Percentiles rank a stretch among this genome's conserved stretches.
These are phyloP conservation scores for Heliconius melpomene DNA, from an alignment of 1,140 invertebrate genomes.

Conservation along the genomic window DNA sequence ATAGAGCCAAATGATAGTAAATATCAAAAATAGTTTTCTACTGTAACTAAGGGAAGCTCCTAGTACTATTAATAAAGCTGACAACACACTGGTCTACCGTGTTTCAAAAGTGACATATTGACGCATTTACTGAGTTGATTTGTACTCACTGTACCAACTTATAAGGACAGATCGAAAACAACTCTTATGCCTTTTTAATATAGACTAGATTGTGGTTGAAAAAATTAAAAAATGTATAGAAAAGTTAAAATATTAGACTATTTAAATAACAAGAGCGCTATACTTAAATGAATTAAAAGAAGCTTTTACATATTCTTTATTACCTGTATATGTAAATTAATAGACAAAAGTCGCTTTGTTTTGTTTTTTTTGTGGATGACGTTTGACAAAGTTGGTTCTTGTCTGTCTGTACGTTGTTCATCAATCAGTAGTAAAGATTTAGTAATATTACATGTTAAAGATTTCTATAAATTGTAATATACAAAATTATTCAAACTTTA, in stretches of 20 bases:
- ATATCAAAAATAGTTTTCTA: neutral
- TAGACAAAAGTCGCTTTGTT: neutral
- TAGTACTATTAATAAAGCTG: slow-evolving; percentile 9
- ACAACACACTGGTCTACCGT: slow-evolving; percentile 5
- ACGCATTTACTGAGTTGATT: neutral
- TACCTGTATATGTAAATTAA: neutral
- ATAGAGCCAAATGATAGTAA: neutral
- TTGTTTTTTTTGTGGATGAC: neutral
- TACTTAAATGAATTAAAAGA: neutral
- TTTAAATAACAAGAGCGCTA: slow-evolving; percentile 3
- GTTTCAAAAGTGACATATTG: slow-evolving; percentile 4
- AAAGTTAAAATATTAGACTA: neutral
- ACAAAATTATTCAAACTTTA: neutral
- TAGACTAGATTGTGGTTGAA: neutral
- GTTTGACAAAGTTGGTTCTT: neutral
- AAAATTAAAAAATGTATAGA: neutral
- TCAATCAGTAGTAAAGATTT: neutral
- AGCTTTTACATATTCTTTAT: neutral
- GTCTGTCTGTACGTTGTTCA: neutral
- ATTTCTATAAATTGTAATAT: too few relatives aligned
- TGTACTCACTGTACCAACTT: neutral
- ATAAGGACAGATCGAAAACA: neutral
- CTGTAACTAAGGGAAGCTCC: neutral
- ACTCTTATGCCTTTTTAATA: neutral
- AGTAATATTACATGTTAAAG: neutral